Base-by-base conservation (phyloP, 1,140 invertebrate genomes). In the Lepeophtheirus salmonis region DNA sequence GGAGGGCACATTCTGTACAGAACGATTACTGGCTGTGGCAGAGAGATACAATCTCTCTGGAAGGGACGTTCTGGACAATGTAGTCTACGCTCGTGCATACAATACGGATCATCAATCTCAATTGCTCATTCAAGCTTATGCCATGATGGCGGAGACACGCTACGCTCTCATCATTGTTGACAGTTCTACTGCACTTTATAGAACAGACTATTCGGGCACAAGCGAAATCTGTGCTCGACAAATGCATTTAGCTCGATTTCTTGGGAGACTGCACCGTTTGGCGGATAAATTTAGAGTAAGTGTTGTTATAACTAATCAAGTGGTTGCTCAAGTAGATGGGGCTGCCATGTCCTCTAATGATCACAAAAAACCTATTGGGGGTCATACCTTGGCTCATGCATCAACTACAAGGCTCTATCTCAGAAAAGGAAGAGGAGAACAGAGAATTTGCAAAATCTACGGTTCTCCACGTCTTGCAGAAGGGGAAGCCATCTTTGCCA, bases 281-380 rank as follows among this genome's bases (percentile, higher is more conserved):
- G 89, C 92, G 21, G 95, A 98, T 78, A 94, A 97, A 76, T 97
- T 94, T 78, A 94, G 95, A 16, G 87, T 98, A 14, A 95, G 94
- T 53, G 89, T 98, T 20, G 82, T 98, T 3, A 94, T 98, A 63
- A 97, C 92, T 0, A 99, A 98, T 74, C 95, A 99, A 75, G 50
- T 56, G 17, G 92, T 97, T 0, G 94, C 95, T 14, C 86, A 94
- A 74, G 92, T 98, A 1, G 94, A 97, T 72, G 88, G 87, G 16
- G 83, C 84, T 0, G 81, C 87, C 17, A 88, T 97, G 79, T 97
- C n/a, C n/a, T n/a, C n/a, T n/a, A n/a, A n/a, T n/a, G n/a, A n/a
- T n/a, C n/a, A n/a, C n/a, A n/a, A n/a, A n/a, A n/a, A n/a, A n/a
- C n/a, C n/a, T n/a, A n/a, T n/a, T n/a, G n/a, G n/a, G n/a, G n/a